A percentile compares a stretch with the other conserved stretches of the same genome.
Conservation (phyloP, 2,888 invertebrate species). For the Torymus auratus region DNA sequence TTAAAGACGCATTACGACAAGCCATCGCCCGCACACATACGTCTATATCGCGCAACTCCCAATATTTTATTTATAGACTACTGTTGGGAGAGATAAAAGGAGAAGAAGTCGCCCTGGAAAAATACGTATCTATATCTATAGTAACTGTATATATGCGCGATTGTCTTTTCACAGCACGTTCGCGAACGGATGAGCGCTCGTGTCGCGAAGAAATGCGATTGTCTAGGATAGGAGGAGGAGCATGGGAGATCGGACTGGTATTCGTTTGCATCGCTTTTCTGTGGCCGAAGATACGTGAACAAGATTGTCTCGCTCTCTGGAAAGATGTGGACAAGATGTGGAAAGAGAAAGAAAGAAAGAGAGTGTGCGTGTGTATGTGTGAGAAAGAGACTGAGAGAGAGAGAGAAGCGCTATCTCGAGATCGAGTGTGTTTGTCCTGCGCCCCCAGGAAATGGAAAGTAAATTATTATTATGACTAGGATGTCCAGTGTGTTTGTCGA, state of each 20-base stretch:
- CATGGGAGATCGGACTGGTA: not conserved
- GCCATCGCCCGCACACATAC: not conserved
- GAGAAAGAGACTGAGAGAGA: no score
- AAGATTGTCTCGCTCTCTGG: constrained; percentile 27
- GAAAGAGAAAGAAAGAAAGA: not conserved
- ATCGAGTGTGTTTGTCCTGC: no score
- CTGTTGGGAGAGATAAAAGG: not conserved
- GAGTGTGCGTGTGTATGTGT: not conserved
- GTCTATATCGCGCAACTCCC: not conserved
- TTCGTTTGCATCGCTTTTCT: not conserved
- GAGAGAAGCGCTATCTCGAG: no score
- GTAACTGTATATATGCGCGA: not conserved
- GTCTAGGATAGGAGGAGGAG: not conserved
- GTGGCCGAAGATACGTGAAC: constrained; percentile 8
- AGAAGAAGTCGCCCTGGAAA: not conserved
- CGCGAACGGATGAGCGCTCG: constrained; percentile 40
- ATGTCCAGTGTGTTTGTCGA: no score
- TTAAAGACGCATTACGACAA: constrained; percentile 24
- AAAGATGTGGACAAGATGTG: not conserved
- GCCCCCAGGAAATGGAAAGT: no score
- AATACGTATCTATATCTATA: not conserved
- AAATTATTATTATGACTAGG: no score
- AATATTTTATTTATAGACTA: constrained; percentile 34
- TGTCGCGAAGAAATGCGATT: constrained; percentile 1
- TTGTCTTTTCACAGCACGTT: constrained; percentile 50